Percentiles rank a stretch among this genome's conserved stretches.
These are phyloP conservation scores for Oxyura jamaicensis DNA, from an alignment of 2,113 vertebrate species.

Conservation along the genomic window DNA sequence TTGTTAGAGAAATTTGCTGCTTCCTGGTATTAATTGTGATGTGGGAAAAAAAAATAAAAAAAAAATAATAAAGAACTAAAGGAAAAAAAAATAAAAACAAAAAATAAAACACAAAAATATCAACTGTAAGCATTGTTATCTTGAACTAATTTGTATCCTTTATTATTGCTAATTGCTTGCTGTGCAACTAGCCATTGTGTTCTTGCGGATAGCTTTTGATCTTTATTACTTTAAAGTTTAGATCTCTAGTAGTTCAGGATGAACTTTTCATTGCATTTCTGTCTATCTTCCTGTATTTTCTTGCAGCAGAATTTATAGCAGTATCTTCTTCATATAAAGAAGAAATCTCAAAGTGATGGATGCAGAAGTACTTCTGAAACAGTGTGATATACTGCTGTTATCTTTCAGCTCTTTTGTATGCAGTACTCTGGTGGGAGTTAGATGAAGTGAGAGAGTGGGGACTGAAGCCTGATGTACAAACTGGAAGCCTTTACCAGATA, in stretches of 20 bases:
- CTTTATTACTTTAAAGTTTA: conserved; percentile 7
- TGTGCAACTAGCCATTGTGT: not conserved
- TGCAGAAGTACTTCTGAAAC: not conserved
- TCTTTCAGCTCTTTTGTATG: not conserved
- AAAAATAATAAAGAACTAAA: not conserved
- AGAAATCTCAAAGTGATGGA: conserved; percentile 2
- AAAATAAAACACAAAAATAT: not conserved
- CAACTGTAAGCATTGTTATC: not conserved
- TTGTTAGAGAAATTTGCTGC: not conserved
- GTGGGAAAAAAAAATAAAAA: not conserved
- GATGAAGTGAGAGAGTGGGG: not conserved
- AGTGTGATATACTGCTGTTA: conserved; percentile 15
- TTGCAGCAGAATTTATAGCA: conserved; percentile 38
- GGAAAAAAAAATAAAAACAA: not conserved
- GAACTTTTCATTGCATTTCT: conserved; percentile 26
- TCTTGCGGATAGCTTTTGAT: not conserved
- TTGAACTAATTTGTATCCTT: conserved; percentile 5
- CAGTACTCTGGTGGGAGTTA: not conserved
- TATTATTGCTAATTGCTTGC: conserved; percentile 22
- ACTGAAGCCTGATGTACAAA: not conserved
- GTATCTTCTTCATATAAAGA: not conserved
- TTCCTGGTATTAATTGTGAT: not conserved
- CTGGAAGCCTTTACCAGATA: not conserved
- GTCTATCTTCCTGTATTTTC: not conserved
- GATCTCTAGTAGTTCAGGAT: conserved; percentile 9